A percentile compares a stretch with the other conserved stretches of the same genome.
Conservation (phyloP, 2,888 invertebrate genomes). For the Melipona beecheii region DNA sequence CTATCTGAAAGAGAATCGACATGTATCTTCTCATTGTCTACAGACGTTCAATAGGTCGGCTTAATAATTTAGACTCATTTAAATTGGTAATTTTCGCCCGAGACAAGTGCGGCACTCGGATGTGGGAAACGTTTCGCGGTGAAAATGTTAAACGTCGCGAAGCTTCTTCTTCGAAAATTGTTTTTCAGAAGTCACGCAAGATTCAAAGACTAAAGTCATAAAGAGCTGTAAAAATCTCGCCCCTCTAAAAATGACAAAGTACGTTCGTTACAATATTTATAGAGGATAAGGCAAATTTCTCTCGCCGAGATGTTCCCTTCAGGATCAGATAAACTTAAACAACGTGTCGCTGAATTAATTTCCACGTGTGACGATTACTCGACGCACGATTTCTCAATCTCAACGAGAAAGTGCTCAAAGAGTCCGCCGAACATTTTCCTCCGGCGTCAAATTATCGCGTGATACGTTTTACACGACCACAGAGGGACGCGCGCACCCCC, state of each 20-base stretch:
- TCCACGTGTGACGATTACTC: too few species aligned
- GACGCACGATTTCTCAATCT: background rate
- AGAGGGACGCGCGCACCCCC: background rate
- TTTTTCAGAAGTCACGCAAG: background rate
- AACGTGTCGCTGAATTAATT: too few species aligned
- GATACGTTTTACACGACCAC: slow-evolving; percentile 26
- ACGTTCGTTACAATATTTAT: too few species aligned
- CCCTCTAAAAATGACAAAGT: too few species aligned
- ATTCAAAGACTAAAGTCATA: too few species aligned
- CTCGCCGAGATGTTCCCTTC: too few species aligned
- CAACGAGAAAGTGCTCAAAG: background rate
- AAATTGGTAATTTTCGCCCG: background rate
- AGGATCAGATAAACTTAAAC: too few species aligned
- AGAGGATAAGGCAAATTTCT: too few species aligned
- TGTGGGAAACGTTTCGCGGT: background rate
- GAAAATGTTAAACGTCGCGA: background rate
- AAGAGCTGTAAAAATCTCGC: too few species aligned
- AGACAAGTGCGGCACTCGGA: background rate
- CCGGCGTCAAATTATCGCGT: background rate
- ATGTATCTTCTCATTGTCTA: slow-evolving; percentile 9
- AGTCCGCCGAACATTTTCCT: background rate
- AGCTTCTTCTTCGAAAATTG: rapidly evolving
- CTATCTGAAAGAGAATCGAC: slow-evolving; percentile 9
- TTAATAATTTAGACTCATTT: slow-evolving; percentile 12
- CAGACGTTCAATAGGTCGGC: background rate